phyloP scores from a whole-genome alignment of 2,797 vertebrate genomes.

The Gymnoscopelus microlampas region DNA sequence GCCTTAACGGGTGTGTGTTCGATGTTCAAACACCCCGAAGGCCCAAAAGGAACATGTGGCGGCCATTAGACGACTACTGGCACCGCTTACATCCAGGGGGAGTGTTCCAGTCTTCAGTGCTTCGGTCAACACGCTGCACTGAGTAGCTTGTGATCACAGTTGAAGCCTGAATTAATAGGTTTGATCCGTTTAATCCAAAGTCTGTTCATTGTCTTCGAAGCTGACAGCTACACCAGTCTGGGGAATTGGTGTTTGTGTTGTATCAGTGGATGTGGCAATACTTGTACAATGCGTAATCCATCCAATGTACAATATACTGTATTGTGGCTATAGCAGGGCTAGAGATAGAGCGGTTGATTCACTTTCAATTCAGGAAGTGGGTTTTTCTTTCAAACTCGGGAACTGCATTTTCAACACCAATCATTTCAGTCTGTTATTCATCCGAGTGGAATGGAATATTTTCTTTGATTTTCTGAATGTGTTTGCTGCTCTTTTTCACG shows the following conservation, averaged over 20 bases:
- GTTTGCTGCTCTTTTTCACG: too few species aligned
- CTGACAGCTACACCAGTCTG: neutral
- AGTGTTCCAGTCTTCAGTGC: neutral
- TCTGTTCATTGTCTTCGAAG: neutral
- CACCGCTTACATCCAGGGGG: constrained; percentile 17
- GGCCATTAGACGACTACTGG: constrained; percentile 42
- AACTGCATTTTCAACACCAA: neutral
- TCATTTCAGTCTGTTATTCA: too few species aligned
- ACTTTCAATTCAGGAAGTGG: neutral
- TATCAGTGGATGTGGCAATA: neutral
- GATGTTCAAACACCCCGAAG: neutral
- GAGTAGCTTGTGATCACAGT: constrained; percentile 31
- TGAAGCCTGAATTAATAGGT: constrained; percentile 25
- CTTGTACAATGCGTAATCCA: too few species aligned
- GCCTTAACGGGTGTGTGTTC: constrained; percentile 1
- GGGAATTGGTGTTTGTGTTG: neutral
- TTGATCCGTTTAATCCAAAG: constrained; percentile 11
- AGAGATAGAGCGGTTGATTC: neutral
- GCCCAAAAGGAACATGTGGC: constrained; percentile 44
- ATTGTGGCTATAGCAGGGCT: too few species aligned
- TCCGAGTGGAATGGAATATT: too few species aligned
- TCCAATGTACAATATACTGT: too few species aligned
- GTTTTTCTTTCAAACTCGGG: neutral
- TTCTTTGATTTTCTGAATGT: too few species aligned
- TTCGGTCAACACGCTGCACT: neutral